Evolutionary conservation across 2,888 invertebrate genomes (phyloP), one percentile per base, ranked within the genome.

Genomic region (Andrena trimmerana): DNA sequence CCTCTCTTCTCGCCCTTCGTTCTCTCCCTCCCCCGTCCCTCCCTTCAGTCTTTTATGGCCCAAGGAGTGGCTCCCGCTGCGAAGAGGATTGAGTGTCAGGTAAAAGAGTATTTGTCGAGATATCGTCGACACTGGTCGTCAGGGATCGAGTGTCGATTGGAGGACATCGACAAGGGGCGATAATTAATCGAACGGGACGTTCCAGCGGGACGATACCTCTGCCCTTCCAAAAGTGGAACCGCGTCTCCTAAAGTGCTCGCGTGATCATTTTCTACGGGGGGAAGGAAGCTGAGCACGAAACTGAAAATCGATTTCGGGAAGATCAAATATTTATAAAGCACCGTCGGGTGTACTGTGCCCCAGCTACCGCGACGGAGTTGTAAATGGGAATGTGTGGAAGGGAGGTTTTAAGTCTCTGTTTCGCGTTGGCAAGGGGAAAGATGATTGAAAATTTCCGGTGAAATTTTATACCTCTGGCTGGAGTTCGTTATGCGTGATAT

Each of bases 11-110:
- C 20, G 29, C 57, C 60, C 29, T 68, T 50, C 68, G 8, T 1
- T 27, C 66, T 16, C 8, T n/a, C n/a, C 54, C 70, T 66, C 63
- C 10, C 24, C 20, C 24, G n/a, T 50, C 33, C 52, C 69, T 33
- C 70, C 63, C 63, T 72, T 72, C 68, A 67, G 62, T 83, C 78
- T 78, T 84, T 75, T 84, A 75, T 62, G 60, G 72, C 29, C 42
- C 54, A 57, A 65, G 42, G 69, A 71, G 74, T 69, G 71, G 84
- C 71, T 63, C 50, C 68, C n/a, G 24, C 62, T 67, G 67, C n/a
- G 7, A 72, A 33, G 67, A 72, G 71, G 63, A 68, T 75, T 20
- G 78, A 74, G 71, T 57, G 48, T 73, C 50, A n/a, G 50, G 42
- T 52, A 27, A 42, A 36, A 52, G 77, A 50, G 70, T 81, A 68